These are phyloP conservation scores for Gallinago jamesoni DNA, from an alignment of 2,113 vertebrate genomes.

Conservation along the genomic window DNA sequence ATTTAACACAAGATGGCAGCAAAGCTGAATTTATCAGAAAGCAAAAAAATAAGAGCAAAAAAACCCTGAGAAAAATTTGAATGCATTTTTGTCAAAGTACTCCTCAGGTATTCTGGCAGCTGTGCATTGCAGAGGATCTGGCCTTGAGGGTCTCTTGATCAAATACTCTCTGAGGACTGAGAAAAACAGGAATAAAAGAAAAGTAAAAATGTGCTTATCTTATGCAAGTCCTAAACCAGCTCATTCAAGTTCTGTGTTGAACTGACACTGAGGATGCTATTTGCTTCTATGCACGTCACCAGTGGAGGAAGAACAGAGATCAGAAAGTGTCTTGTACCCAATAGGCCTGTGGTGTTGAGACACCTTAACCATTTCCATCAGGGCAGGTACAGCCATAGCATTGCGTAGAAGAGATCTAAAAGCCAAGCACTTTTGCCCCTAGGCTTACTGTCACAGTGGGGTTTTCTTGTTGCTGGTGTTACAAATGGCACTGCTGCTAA, in stretches of 20 bases:
- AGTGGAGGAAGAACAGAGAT: not conserved
- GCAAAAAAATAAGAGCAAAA: not conserved
- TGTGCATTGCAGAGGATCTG: not conserved
- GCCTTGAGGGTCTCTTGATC: not conserved
- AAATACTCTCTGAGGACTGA: not conserved
- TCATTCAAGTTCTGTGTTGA: not conserved
- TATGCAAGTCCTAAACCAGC: not conserved
- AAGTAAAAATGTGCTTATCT: not conserved
- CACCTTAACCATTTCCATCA: not conserved
- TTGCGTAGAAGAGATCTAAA: not conserved
- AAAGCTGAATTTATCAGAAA: constrained; percentile 40
- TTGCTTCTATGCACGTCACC: not conserved
- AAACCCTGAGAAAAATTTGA: not conserved
- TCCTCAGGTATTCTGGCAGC: not conserved
- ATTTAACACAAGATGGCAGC: constrained; percentile 74
- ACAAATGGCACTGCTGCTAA: not conserved
- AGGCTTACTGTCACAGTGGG: not conserved
- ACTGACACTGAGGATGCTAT: not conserved
- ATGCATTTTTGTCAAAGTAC: not conserved
- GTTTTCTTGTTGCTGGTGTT: not conserved
- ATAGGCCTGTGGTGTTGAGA: not conserved
- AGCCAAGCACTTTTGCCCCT: not conserved
- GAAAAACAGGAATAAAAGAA: not conserved
- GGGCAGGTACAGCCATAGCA: not conserved
- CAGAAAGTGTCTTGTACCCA: not conserved